Evolutionary conservation across 2,113 vertebrate genomes (phyloP).

Genomic region (Passerina amoena): DNA sequence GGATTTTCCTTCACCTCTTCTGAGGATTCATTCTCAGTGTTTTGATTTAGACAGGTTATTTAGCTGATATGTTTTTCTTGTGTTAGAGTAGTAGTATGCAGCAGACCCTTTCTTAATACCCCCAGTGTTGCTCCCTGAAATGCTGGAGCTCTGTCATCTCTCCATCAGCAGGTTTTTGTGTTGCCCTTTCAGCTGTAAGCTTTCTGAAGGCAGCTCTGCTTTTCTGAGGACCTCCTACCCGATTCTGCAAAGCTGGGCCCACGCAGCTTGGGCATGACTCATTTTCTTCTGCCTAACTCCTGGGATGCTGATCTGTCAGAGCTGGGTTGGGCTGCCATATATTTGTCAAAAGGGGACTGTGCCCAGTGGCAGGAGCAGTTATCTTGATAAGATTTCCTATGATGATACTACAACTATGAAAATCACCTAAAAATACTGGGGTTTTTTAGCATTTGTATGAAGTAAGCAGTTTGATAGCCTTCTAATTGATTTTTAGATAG

Average conservation of each 20-base stretch:
- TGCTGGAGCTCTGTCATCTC: neutral
- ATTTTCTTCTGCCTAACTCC: neutral
- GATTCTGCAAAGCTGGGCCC: neutral
- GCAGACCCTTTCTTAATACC: neutral
- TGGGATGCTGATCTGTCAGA: neutral
- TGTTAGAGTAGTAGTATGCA: neutral
- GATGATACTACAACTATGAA: neutral
- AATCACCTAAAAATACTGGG: neutral
- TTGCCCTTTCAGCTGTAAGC: neutral
- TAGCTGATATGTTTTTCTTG: neutral
- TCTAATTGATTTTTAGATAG: neutral
- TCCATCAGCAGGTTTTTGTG: neutral
- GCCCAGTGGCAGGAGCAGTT: neutral
- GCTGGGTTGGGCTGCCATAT: neutral
- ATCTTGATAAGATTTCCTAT: neutral
- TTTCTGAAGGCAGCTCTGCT: conserved; percentile 17
- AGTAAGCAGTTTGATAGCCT: neutral
- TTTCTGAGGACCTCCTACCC: neutral
- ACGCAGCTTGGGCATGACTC: conserved; percentile 11
- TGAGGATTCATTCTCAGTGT: neutral
- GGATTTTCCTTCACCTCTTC: neutral
- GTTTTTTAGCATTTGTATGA: neutral
- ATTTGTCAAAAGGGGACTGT: neutral
- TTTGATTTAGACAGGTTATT: neutral
- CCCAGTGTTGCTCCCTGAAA: neutral